These are phyloP conservation scores for Stegana nigrithorax DNA, from an alignment of 2,888 invertebrate genomes.

Conservation along the genomic window DNA sequence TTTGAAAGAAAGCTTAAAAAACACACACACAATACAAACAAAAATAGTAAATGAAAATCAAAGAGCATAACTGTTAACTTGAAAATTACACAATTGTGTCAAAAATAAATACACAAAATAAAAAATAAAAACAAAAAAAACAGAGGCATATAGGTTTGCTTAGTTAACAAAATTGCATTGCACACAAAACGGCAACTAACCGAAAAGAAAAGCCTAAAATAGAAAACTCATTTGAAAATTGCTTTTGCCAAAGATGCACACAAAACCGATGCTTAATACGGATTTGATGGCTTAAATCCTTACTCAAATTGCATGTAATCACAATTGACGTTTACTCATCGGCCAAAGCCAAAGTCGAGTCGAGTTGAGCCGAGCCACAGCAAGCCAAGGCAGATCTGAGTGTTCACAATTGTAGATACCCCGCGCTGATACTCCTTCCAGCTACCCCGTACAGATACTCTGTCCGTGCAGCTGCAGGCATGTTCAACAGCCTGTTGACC, in stretches of 20 bases:
- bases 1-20: not conserved
- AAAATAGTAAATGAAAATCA: not conserved
- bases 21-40: too few species aligned
- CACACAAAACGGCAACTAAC: not conserved
- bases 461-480: constrained; percentile 18
- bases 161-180: too few species aligned
- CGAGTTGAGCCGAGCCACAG: constrained; percentile 18
- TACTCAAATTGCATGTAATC: constrained; percentile 53
- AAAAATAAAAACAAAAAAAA: not conserved
- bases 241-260: not conserved
- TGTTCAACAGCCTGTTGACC: constrained; percentile 51
- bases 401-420: too few species aligned
- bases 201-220: not conserved
- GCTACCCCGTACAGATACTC: constrained; percentile 26
- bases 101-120: not conserved
- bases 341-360: too few species aligned
- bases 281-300: constrained; percentile 43
- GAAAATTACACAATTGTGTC: too few species aligned
- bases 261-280: constrained; percentile 7
- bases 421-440: too few species aligned
- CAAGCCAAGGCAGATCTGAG: constrained; percentile 36
- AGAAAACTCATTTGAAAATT: not conserved
- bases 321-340: constrained; percentile 49
- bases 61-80: not conserved
- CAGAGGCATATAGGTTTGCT: not conserved